Evolutionary conservation across 1,140 invertebrate species (phyloP).

Genomic region (Drosophila tropicalis): DNA sequence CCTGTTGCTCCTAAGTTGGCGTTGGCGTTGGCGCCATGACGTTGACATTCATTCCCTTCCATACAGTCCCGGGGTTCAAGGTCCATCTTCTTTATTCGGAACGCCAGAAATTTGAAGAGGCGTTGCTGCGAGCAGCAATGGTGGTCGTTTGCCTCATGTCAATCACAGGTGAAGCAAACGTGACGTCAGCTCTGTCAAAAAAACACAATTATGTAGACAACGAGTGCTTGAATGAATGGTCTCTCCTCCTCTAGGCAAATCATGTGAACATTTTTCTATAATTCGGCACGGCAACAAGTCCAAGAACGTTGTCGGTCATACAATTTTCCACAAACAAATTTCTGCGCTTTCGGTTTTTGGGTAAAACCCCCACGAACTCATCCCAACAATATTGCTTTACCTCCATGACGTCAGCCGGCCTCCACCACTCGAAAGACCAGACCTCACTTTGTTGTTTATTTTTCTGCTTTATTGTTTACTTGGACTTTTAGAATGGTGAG

Average conservation of each 20-base stretch:
- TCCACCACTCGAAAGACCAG: slow-evolving; percentile 57
- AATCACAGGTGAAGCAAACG: slow-evolving; percentile 62
- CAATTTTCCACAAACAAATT: slow-evolving; percentile 49
- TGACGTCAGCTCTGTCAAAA: slow-evolving; percentile 58
- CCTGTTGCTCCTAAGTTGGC: slow-evolving; percentile 56
- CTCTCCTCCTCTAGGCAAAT: slow-evolving; percentile 17
- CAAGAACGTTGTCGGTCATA: slow-evolving; percentile 33
- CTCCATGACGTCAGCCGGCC: slow-evolving; percentile 59
- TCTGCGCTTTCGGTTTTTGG: slow-evolving; percentile 37
- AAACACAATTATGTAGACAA: slow-evolving; percentile 36
- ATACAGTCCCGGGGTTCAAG: slow-evolving; percentile 53
- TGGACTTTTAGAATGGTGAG: slow-evolving; percentile 38
- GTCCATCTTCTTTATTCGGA: slow-evolving; percentile 10
- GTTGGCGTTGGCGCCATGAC: slow-evolving; percentile 38
- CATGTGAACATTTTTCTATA: slow-evolving; percentile 52
- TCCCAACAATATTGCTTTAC: slow-evolving; percentile 17
- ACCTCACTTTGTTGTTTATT: slow-evolving; percentile 12
- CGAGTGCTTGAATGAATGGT: slow-evolving; percentile 19
- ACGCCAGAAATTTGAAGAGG: slow-evolving; percentile 27
- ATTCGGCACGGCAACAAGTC: slow-evolving; percentile 59
- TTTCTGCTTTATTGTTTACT: slow-evolving; percentile 28
- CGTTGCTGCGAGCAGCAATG: slow-evolving; percentile 21
- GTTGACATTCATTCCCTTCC: slow-evolving; percentile 5
- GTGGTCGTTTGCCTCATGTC: slow-evolving; percentile 34
- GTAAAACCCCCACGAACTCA: slow-evolving; percentile 53